Base-by-base conservation (phyloP, 2,797 vertebrate genomes). In the Ctenopoma multispine region DNA sequence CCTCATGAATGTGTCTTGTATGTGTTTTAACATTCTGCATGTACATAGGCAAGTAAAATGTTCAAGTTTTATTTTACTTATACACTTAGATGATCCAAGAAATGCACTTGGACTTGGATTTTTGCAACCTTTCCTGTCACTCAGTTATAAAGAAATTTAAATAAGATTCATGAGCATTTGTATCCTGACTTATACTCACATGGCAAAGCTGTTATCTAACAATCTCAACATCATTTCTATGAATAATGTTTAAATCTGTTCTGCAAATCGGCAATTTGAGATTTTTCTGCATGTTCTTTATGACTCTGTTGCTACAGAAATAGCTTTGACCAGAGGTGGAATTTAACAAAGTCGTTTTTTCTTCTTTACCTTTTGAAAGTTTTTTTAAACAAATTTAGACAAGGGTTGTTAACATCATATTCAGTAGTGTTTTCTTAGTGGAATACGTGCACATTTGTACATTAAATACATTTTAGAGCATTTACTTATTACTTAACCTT, bases 21-120 rank as follows among this genome's bases (percentile, higher is more conserved):
- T 59, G 14, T 48, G 54, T 66, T 9, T 73, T 68, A 44, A 73
- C 50, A 36, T 47, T 55, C n/a, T 73, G 79, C 82, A 83, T 85
- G 83, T 48, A 63, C 44, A 77, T 63, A 53, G 80, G 63, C n/a
- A 27, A 20, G 51, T 57, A 27, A 7, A 17, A 65, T 60, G 38
- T 62, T 34, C 51, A 50, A 11, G 4, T 48, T 38, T 66, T 56
- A 46, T 54, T 31, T 59, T 48, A 4, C 55, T 74, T 18, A 70
- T 18, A 50, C 27, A n/a, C 43, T 10, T 51, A 34, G 72, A 21
- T 44, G 31, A 46, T 67, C 44, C 31, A 24, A 47, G 51, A 71
- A 46, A 65, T 59, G 51, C 44, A 56, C 51, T 51, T n/a, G n/a
- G n/a, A n/a, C 20, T 50, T 24, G 9, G 41, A 38, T 70, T 29